These are phyloP conservation scores for Ispidina lecontei DNA, from an alignment of 2,797 vertebrate species.

Conservation along the genomic window DNA sequence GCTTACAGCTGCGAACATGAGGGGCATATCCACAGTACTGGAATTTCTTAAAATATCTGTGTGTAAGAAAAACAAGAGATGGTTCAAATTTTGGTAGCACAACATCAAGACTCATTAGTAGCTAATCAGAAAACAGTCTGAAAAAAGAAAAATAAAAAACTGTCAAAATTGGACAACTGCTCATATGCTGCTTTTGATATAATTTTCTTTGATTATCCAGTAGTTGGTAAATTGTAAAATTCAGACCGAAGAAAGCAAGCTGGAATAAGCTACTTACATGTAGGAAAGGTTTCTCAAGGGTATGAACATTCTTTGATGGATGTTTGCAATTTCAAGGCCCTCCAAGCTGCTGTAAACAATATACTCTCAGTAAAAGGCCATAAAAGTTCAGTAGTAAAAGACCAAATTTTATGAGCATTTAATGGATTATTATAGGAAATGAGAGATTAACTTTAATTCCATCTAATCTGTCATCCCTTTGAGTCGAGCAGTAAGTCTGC, in stretches of 20 bases:
- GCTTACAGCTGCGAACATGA: conserved; percentile 96
- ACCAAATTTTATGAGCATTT: neutral
- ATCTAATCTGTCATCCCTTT: neutral
- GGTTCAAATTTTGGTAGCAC: neutral
- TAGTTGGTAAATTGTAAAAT: neutral
- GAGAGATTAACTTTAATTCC: neutral
- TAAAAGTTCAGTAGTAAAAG: neutral
- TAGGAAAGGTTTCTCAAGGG: conserved; percentile 93
- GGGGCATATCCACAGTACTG: conserved; percentile 97
- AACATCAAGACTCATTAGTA: neutral
- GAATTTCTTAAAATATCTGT: conserved; percentile 97
- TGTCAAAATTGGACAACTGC: neutral
- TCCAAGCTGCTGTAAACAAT: conserved; percentile 89
- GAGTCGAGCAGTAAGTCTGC: neutral
- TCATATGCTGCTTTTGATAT: neutral
- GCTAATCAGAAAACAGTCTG: neutral
- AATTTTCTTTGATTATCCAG: neutral
- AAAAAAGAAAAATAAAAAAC: neutral
- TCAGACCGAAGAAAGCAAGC: neutral
- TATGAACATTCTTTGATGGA: conserved; percentile 93
- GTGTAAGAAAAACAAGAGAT: neutral
- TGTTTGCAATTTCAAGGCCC: conserved; percentile 93
- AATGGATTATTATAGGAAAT: neutral
- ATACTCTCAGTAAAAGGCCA: conserved; percentile 37
- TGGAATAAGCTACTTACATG: conserved; percentile 86